Conservation (phyloP, 2,113 vertebrate species). For the Arenaria interpres region DNA sequence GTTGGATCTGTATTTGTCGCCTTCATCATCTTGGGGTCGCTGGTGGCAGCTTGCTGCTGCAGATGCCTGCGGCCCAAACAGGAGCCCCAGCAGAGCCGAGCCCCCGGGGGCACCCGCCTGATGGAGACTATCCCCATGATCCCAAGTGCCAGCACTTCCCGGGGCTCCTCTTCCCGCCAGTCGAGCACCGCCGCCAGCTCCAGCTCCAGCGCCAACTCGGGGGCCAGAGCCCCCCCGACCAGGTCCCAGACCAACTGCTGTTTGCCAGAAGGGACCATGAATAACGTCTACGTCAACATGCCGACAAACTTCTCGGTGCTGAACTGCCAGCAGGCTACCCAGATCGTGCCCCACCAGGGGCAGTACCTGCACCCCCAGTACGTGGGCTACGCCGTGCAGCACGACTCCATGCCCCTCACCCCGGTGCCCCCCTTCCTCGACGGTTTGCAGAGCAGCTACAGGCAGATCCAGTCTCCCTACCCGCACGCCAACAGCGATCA, state of each 20-base stretch:
- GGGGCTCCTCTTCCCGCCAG: conserved; percentile 93
- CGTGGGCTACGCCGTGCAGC: conserved; percentile 88
- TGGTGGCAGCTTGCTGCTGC: conserved; percentile 95
- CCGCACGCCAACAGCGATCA: conserved; percentile 83
- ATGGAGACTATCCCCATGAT: conserved; percentile 99
- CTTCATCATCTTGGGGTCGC: conserved; percentile 92
- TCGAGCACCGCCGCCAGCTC: conserved; percentile 97
- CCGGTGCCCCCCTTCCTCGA: conserved; percentile 83
- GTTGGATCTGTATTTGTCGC: conserved; percentile 96
- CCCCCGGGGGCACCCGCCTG: conserved; percentile 78
- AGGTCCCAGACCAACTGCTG: conserved; percentile 95
- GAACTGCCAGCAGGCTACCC: conserved; percentile 97
- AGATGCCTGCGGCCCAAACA: conserved; percentile 95
- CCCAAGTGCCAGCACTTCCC: conserved; percentile 87
- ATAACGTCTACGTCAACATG: conserved; percentile 94
- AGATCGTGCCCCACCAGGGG: conserved; percentile 94
- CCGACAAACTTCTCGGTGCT: conserved; percentile 97
- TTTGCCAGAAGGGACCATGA: conserved; percentile 89
- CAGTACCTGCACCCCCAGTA: conserved; percentile 95
- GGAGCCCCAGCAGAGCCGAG: conserved; percentile 86
- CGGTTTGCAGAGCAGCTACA: conserved; percentile 84
- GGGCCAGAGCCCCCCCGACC: conserved; percentile 79
- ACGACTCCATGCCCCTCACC: conserved; percentile 80
- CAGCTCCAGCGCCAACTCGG: conserved; percentile 91
- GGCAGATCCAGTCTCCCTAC: conserved; percentile 90